A percentile compares a stretch with the other conserved stretches of the same genome.
Conservation (phyloP, 2,113 vertebrate genomes). For the Genyomyrus donnyi region DNA sequence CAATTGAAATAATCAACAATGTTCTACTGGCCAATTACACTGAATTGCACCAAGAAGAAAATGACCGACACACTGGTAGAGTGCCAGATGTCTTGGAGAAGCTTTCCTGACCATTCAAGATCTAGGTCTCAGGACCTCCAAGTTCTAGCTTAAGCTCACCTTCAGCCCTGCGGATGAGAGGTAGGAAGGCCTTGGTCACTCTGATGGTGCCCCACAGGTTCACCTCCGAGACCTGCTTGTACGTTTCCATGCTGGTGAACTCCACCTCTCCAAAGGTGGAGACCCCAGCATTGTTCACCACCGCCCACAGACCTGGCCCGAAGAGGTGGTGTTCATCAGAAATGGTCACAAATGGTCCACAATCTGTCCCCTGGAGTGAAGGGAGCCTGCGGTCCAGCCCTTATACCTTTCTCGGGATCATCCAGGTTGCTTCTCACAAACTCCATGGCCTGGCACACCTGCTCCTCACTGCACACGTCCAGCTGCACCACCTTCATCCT, state of each 20-base stretch:
- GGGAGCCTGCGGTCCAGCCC: not conserved
- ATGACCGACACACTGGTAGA: not conserved
- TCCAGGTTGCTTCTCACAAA: conserved; percentile 58
- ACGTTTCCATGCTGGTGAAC: conserved; percentile 71
- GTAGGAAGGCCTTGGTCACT: conserved; percentile 78
- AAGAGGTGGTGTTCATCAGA: not conserved
- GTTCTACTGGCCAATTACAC: not conserved
- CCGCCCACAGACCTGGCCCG: conserved; percentile 73
- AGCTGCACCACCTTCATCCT: conserved; percentile 75
- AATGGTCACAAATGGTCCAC: not conserved
- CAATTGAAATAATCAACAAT: not conserved
- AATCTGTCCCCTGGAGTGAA: not conserved
- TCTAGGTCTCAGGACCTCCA: not conserved
- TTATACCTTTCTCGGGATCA: conserved; percentile 61
- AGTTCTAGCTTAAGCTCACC: conserved; percentile 49
- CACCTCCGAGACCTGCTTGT: conserved; percentile 71
- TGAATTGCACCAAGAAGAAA: not conserved
- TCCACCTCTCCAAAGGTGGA: conserved; percentile 77
- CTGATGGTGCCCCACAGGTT: conserved; percentile 80
- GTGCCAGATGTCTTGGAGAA: not conserved
- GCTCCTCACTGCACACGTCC: conserved; percentile 74
- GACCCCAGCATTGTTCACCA: conserved; percentile 77
- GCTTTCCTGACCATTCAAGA: not conserved
- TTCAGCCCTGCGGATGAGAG: conserved; percentile 70
- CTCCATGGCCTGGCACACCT: conserved; percentile 61